Evolutionary conservation across 2,797 vertebrate genomes (phyloP).

Genomic region (Molossus alvarezi): DNA sequence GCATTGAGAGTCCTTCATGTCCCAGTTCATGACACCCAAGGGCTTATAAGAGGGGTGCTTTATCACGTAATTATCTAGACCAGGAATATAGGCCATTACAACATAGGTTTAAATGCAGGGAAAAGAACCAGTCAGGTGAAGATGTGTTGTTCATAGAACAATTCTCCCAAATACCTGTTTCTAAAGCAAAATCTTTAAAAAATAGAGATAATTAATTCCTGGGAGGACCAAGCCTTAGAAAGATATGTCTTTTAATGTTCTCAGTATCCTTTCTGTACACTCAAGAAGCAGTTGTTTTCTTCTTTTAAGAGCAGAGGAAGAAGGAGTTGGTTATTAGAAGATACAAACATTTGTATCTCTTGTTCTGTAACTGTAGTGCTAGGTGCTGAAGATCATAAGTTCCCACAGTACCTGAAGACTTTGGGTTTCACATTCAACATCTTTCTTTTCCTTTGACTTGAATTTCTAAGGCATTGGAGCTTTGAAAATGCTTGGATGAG

Average conservation of each 20-base stretch:
- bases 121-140: neutral
- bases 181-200: neutral
- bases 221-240: constrained; percentile 25
- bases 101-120: neutral
- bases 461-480: neutral
- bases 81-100: neutral
- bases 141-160: neutral
- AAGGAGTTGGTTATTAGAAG: neutral
- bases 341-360: neutral
- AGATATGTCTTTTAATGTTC: neutral
- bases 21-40: neutral
- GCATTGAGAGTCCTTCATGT: neutral
- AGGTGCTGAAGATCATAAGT: neutral
- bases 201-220: constrained; percentile 72
- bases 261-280: neutral
- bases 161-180: constrained; percentile 23
- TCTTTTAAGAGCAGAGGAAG: neutral
- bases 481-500: neutral
- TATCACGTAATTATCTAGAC: neutral
- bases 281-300: neutral
- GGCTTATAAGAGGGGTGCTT: neutral
- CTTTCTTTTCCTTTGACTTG: neutral
- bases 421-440: neutral
- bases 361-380: neutral
- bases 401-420: neutral